Evolutionary conservation across 2,797 vertebrate species (phyloP), one percentile per base, ranked within the genome.

Genomic region (Pelobates cultripes): DNA sequence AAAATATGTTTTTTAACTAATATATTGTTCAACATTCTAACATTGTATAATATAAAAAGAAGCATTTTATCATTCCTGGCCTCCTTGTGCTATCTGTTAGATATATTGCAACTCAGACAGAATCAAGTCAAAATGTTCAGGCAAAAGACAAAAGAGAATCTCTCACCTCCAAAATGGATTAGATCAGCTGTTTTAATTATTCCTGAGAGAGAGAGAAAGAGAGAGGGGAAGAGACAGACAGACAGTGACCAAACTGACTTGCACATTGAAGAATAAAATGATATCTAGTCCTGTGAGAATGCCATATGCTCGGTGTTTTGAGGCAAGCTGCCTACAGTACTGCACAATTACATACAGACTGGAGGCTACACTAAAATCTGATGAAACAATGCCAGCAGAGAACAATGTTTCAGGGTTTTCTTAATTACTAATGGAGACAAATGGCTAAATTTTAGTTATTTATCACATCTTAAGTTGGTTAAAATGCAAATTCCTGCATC

Each of bases 151-250:
- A 89, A 90, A 86, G 81, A 85, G 84, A 85, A 84, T 87, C 88
- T 76, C 79, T 89, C 89, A 86, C 85, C 79, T 90, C 89, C 86
- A 87, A 78, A 85, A 86, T 88, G 85, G 87, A 86, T 87, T 85
- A 87, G 86, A 92, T 89, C 93, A 93, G 92, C 91, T 91, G 89
- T 89, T 88, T 86, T 87, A 87, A 85, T 88, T 88, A 90, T 88
- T 88, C 89, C 86, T 80, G 79, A 81, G 88, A 90, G 89, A 74
- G 80, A 82, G 61, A 64, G 61, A 64, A 4, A 64, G 85, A 86
- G 57, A 80, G 79, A 81, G 88, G 90, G 89, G 73, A 79, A 82
- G 17, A 28, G 61, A 64, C 1, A 64, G 85, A 86, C 44, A 80
- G 82, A 85, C 87, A 91, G 87, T 91, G 88, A 92, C 91, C 87